These are phyloP conservation scores for Rhaphigaster nebulosa DNA, from an alignment of 2,888 invertebrate species.

Conservation along the genomic window DNA sequence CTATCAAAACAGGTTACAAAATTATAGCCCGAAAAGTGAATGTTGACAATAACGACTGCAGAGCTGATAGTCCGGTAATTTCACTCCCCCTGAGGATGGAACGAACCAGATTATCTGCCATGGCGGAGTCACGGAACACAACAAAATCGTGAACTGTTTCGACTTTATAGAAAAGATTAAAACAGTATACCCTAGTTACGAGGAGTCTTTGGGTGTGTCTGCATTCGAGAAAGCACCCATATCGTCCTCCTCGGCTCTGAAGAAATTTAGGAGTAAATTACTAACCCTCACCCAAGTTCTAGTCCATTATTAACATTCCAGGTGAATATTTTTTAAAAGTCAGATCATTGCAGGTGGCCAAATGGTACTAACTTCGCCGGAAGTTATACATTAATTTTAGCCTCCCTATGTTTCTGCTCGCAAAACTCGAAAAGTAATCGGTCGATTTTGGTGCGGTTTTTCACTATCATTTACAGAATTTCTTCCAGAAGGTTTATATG, in stretches of 20 bases:
- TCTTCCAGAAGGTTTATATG: too few species aligned
- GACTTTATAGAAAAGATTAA: conserved; percentile 13
- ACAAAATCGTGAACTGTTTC: conserved; percentile 5
- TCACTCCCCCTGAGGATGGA: conserved; percentile 35
- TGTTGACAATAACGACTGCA: conserved; percentile 32
- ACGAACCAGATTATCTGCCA: conserved; percentile 19
- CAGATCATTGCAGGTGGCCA: too few species aligned
- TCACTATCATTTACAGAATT: too few species aligned
- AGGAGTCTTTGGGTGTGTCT: neutral
- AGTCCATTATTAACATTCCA: too few species aligned
- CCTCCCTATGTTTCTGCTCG: too few species aligned
- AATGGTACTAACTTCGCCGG: too few species aligned
- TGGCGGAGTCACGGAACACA: neutral
- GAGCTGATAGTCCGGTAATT: conserved; percentile 27
- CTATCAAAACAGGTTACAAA: conserved; percentile 8
- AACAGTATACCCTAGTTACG: neutral
- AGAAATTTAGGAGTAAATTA: neutral
- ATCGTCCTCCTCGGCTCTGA: neutral
- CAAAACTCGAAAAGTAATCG: too few species aligned
- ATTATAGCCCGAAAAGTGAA: conserved; percentile 41
- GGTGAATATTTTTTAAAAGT: too few species aligned
- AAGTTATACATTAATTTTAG: too few species aligned
- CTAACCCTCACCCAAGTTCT: too few species aligned
- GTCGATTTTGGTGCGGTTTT: too few species aligned
- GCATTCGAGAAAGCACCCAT: neutral